These are phyloP conservation scores for Apodemia mormo DNA, from an alignment of 2,888 invertebrate species.

Conservation along the genomic window DNA sequence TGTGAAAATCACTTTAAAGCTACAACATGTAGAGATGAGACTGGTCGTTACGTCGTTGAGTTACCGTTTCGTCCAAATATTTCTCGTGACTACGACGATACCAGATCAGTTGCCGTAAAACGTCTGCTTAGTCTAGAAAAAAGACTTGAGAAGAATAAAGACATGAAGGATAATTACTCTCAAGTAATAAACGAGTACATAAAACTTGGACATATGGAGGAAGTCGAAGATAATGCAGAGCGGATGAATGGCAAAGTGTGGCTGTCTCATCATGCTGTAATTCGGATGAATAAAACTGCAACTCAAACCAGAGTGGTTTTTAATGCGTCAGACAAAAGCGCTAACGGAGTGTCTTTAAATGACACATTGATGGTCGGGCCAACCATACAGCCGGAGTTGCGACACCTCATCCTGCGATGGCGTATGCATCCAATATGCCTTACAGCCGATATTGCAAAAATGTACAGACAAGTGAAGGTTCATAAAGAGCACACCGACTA, in stretches of 20 bases:
- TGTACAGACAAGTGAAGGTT: slow-evolving; percentile 39
- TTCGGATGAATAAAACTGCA: slow-evolving; percentile 18
- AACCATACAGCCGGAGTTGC: slow-evolving; percentile 39
- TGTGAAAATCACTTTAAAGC: slow-evolving; percentile 28
- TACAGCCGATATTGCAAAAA: slow-evolving; percentile 40
- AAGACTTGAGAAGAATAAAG: not conserved
- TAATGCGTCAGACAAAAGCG: slow-evolving; percentile 33
- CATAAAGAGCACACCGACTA: slow-evolving; percentile 9
- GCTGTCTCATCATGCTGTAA: slow-evolving; percentile 16
- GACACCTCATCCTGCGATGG: slow-evolving; percentile 40
- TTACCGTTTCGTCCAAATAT: slow-evolving; percentile 21
- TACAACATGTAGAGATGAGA: slow-evolving; percentile 29
- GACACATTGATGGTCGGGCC: slow-evolving; percentile 39
- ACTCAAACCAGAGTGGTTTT: slow-evolving; percentile 20
- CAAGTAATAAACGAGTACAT: not conserved
- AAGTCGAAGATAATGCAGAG: not conserved
- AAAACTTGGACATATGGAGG: not conserved
- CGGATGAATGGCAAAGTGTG: not conserved
- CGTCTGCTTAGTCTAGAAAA: not conserved
- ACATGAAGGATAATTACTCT: not conserved
- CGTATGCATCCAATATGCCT: slow-evolving; percentile 31
- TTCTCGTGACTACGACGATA: not conserved
- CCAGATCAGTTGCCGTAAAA: slow-evolving; percentile 6
- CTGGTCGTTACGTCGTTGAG: slow-evolving; percentile 30
- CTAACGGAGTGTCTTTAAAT: slow-evolving; percentile 37